Percentiles rank a stretch among this genome's conserved stretches.
Evolutionary conservation across 2,888 invertebrate species (phyloP).

Genomic region (Diaprepes abbreviatus): DNA sequence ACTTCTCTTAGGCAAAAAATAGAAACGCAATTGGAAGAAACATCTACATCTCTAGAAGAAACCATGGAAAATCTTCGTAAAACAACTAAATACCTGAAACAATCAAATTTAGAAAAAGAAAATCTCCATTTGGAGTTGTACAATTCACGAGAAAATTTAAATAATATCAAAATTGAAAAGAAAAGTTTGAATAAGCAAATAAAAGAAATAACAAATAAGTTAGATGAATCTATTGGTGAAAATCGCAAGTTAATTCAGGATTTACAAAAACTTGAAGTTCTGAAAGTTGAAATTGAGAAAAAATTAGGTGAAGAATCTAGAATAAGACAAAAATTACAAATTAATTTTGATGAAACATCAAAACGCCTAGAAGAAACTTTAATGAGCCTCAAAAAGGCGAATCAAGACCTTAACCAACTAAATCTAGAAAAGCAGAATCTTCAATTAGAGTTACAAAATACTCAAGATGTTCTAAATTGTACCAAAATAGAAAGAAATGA

Average conservation of each 20-base stretch:
- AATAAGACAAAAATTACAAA: neutral
- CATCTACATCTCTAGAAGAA: conserved; percentile 1
- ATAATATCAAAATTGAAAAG: conserved; percentile 6
- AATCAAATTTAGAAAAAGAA: neutral
- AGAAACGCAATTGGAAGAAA: neutral
- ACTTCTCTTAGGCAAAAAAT: neutral
- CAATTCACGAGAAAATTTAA: neutral
- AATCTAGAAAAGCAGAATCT: neutral
- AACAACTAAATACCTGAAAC: conserved; percentile 6
- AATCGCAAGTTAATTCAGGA: conserved; percentile 1
- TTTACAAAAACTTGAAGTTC: neutral
- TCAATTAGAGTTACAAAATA: neutral
- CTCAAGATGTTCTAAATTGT: neutral
- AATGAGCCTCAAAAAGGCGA: neutral
- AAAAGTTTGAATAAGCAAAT: neutral
- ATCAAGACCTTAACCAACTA: neutral
- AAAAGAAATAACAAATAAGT: conserved; percentile 1
- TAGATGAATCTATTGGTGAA: neutral
- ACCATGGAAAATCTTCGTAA: neutral
- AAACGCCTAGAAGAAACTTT: neutral
- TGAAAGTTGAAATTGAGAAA: conserved; percentile 1
- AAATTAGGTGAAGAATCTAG: conserved; percentile 7
- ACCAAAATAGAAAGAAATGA: neutral
- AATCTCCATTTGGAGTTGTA: neutral
- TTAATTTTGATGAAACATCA: neutral